These are phyloP conservation scores for Tetramorium simillimum DNA, from an alignment of 1,140 invertebrate genomes.

Conservation along the genomic window DNA sequence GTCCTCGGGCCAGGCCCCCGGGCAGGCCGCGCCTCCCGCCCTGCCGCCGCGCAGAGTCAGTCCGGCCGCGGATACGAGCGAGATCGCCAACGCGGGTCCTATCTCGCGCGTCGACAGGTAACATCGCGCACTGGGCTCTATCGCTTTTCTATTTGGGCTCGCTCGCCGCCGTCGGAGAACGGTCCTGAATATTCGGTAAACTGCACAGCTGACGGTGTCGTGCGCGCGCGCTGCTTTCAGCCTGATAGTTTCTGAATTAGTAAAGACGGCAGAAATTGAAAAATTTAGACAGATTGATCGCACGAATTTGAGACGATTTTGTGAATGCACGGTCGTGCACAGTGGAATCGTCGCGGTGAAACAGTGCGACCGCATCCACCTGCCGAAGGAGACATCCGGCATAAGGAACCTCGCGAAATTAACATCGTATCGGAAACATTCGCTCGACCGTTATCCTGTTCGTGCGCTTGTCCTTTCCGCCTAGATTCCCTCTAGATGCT, in stretches of 20 bases:
- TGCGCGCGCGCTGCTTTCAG: not conserved
- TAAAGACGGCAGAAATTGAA: too few species aligned
- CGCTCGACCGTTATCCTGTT: constrained; percentile 47
- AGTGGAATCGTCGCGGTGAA: not conserved
- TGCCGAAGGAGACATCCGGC: not conserved
- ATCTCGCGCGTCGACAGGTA: constrained; percentile 77
- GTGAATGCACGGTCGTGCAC: not conserved
- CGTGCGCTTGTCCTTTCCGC: not conserved
- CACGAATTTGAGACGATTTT: not conserved
- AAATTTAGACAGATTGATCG: not conserved
- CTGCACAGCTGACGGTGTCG: not conserved
- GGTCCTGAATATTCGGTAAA: not conserved
- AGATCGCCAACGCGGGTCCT: constrained; percentile 74
- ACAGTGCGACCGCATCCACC: not conserved
- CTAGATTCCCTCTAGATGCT: not conserved
- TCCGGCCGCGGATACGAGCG: constrained; percentile 80
- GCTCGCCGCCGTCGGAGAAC: not conserved
- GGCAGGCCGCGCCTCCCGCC: constrained; percentile 75
- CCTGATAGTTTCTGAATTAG: too few species aligned
- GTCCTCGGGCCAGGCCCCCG: constrained; percentile 75
- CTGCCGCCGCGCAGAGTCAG: constrained; percentile 80
- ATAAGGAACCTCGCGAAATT: constrained; percentile 4
- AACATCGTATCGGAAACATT: constrained; percentile 22
- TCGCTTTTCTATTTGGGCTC: not conserved
- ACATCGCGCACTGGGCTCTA: constrained; percentile 12